These are phyloP conservation scores for Parnassius mnemosyne DNA, from an alignment of 2,888 invertebrate genomes.

Conservation along the genomic window DNA sequence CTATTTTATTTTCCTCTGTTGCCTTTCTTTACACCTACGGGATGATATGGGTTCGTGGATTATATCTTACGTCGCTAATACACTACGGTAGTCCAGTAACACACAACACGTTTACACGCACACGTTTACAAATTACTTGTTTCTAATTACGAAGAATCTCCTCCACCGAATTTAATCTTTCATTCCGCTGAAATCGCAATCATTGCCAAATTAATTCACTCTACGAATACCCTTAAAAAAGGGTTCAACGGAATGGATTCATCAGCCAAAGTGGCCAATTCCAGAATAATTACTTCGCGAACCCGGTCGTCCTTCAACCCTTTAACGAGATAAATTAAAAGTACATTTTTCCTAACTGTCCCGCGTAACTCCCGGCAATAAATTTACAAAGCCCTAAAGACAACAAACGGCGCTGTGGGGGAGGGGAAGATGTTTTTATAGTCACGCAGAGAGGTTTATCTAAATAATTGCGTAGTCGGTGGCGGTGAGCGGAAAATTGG, in stretches of 20 bases:
- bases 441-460: conserved; percentile 80
- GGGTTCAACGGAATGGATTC: conserved; percentile 72
- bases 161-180: conserved; percentile 71
- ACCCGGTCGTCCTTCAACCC: conserved; percentile 78
- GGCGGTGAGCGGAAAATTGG: conserved; percentile 80
- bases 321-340: conserved; percentile 81
- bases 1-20: too few species aligned
- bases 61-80: too few species aligned
- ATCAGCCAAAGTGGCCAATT: conserved; percentile 80
- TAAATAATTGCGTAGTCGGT: conserved; percentile 79
- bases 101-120: not conserved
- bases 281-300: conserved; percentile 78
- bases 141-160: conserved; percentile 32
- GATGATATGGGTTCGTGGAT: too few species aligned
- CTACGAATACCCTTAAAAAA: conserved; percentile 62
- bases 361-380: conserved; percentile 71
- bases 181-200: conserved; percentile 61
- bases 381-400: conserved; percentile 79
- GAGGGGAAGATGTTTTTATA: conserved; percentile 79
- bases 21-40: too few species aligned
- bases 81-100: too few species aligned
- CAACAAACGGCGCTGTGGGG: conserved; percentile 70
- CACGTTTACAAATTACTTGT: conserved; percentile 7
- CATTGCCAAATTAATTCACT: conserved; percentile 67
- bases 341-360: conserved; percentile 78